Evolutionary conservation across 2,888 invertebrate genomes (phyloP), one percentile per base, ranked within the genome.

Genomic region (Boloria selene): DNA sequence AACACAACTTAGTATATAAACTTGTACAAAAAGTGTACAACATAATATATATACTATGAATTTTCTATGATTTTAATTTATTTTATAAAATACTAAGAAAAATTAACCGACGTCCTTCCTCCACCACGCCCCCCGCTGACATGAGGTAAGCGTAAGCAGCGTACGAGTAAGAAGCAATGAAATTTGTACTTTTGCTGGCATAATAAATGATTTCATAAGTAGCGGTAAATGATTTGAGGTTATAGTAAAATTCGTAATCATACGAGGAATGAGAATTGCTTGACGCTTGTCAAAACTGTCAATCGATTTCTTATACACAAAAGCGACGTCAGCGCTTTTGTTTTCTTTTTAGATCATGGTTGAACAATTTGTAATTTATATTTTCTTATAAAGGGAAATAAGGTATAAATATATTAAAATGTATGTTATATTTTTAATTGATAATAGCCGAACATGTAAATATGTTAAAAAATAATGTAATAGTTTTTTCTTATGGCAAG

Each of bases 71-170:
- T 14, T 49, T 26, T 2, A n/a, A 38, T 49, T 59, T 31, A 59
- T 59, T 59, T 59, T 31, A 50, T 59, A 22, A 22, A 50, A 59
- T 38, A 59, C 7, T 14, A 59, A 59, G 6, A 49, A 17, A 38
- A 38, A 50, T 1, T 49, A 13, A 10, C 3, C 14, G 6, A 59
- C 59, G 71, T 66, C 68, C 50, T 51, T 49, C n/a, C 44, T 53
- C 31, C n/a, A 60, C 61, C 42, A 68, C 52, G 51, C 56, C 18
- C 64, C 65, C 55, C 60, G 63, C 61, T 54, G 65, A 55, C 66
- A 61, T 69, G 72, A 68, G 65, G 66, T 64, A 38, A 7, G 66
- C 42, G 44, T 22, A 38, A n/a, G n/a, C n/a, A n/a, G n/a, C n/a
- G 66, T 64, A 38, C 1, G 66, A 26, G 44, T 22, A 38, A 4